Evolutionary conservation across 2,113 vertebrate genomes (phyloP).

Genomic region (Hymenochirus boettgeri): DNA sequence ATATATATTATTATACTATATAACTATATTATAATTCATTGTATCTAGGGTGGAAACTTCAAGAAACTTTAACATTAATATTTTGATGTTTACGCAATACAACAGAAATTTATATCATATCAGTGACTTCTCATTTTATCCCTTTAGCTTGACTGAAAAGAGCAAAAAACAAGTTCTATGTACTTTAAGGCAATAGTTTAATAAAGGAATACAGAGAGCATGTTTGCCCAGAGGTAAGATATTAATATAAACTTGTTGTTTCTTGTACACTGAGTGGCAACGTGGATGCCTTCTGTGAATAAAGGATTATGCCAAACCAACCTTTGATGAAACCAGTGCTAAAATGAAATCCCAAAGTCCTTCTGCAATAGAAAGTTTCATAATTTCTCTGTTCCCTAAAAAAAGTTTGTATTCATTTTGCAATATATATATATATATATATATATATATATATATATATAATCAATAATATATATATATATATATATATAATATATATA

Average conservation of each 20-base stretch:
- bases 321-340: constrained; percentile 17
- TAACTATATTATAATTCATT: too few species aligned
- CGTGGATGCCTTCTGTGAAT: constrained; percentile 4
- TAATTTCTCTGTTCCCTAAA: constrained; percentile 21
- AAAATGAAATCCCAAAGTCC: constrained; percentile 30
- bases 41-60: too few species aligned
- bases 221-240: constrained; percentile 8
- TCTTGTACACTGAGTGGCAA: background rate
- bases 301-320: constrained; percentile 10
- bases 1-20: too few species aligned
- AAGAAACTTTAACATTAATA: too few species aligned
- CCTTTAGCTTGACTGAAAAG: background rate
- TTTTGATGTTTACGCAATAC: too few species aligned
- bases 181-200: background rate
- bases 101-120: background rate
- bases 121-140: background rate
- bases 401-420: constrained; percentile 34
- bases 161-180: background rate
- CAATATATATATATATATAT: too few species aligned
- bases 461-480: too few species aligned
- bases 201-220: constrained; percentile 5
- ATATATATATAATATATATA: too few species aligned
- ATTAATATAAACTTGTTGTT: constrained; percentile 4
- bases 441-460: too few species aligned
- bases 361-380: constrained; percentile 27